Conservation (phyloP, 2,797 vertebrate genomes). For the Tympanoctomys barrerae region DNA sequence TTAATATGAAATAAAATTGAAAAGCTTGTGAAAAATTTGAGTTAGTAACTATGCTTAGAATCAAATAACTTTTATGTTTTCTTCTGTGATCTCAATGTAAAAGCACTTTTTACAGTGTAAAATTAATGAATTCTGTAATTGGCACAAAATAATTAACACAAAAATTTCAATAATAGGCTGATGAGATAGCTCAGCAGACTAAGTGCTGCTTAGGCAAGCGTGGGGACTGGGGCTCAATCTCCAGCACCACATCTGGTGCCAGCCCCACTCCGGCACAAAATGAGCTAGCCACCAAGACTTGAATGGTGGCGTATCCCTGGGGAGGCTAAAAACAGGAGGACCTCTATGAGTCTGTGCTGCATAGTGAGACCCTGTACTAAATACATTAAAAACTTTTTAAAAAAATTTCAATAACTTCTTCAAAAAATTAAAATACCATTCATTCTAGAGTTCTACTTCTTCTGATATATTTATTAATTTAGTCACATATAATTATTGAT, state of each 20-base stretch:
- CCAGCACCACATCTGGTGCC: no score
- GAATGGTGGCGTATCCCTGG: no score
- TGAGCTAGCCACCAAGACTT: no score
- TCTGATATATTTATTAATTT: not conserved
- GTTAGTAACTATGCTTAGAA: not conserved
- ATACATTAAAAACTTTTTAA: no score
- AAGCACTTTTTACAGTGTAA: not conserved
- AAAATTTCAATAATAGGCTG: not conserved
- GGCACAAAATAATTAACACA: not conserved
- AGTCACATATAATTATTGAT: not conserved
- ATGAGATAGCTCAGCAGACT: no score
- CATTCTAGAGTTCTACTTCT: not conserved
- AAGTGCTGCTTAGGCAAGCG: no score
- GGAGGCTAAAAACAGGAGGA: no score
- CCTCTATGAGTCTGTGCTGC: no score
- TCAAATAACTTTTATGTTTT: not conserved
- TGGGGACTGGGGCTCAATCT: no score
- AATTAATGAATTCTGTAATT: not conserved
- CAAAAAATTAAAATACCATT: not conserved
- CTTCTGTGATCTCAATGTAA: not conserved
- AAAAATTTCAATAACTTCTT: not conserved
- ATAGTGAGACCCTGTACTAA: no score
- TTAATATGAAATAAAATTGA: not conserved
- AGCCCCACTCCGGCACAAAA: no score
- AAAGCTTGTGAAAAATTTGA: not conserved